phyloP scores from a whole-genome alignment of 2,797 vertebrate species.

The Lagorchestes hirsutus region DNA sequence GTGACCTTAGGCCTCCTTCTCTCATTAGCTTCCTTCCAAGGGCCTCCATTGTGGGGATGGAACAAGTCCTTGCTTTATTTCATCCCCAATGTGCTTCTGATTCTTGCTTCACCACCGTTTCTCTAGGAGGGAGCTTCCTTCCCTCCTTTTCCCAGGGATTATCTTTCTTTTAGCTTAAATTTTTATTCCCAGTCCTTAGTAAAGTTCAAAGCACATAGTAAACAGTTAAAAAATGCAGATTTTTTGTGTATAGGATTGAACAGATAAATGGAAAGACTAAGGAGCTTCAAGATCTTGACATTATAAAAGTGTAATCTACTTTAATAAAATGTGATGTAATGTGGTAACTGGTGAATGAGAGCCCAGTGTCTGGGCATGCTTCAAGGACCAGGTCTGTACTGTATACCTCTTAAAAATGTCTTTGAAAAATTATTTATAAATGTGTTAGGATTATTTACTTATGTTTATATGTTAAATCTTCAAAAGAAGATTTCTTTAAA shows the following conservation, averaged over 20 bases:
- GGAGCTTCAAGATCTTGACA: neutral
- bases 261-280: neutral
- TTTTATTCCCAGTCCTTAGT: neutral
- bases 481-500: too few relatives aligned
- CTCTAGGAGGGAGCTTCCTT: neutral
- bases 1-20: neutral
- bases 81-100: neutral
- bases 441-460: too few relatives aligned
- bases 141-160: neutral
- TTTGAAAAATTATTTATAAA: too few relatives aligned
- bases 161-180: neutral
- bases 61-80: neutral
- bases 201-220: neutral
- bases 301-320: neutral
- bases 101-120: neutral
- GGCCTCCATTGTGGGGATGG: neutral
- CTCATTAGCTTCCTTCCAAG: neutral
- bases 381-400: too few relatives aligned
- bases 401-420: too few relatives aligned
- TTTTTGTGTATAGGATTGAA: neutral
- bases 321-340: neutral
- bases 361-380: neutral
- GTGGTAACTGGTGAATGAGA: neutral
- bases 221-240: neutral
- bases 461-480: too few relatives aligned